Evolutionary conservation across 2,888 invertebrate genomes (phyloP).

Genomic region (Lochmaea capreae): DNA sequence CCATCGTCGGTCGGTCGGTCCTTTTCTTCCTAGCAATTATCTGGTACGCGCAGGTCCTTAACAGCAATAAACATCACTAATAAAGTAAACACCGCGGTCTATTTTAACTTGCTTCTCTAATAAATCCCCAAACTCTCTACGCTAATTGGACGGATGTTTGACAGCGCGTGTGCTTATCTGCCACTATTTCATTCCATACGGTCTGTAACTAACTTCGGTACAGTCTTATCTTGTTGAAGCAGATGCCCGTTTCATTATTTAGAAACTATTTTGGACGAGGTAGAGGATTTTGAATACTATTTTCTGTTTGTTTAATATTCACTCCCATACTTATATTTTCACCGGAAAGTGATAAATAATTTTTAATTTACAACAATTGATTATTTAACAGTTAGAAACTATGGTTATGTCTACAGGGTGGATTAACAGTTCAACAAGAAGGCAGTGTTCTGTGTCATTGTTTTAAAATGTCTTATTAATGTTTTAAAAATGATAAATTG

Average conservation of each 20-base stretch:
- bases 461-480: no score
- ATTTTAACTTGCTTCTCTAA: conserved; percentile 60
- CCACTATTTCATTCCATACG: conserved; percentile 48
- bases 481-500: no score
- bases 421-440: no score
- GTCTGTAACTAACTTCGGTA: conserved; percentile 41
- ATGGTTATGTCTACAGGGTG: background rate
- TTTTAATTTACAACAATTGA: no score
- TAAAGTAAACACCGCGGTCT: conserved; percentile 59
- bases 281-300: conserved; percentile 1
- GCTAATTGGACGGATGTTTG: conserved; percentile 66
- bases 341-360: no score
- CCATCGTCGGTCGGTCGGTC: conserved; percentile 37
- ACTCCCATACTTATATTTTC: no score
- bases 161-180: conserved; percentile 57
- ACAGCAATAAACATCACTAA: conserved; percentile 61
- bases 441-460: no score
- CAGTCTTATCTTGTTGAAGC: conserved; percentile 44
- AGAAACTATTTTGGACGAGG: background rate
- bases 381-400: background rate
- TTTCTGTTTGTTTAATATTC: background rate
- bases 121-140: conserved; percentile 61
- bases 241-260: conserved; percentile 42
- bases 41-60: conserved; percentile 56
- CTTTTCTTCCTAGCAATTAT: conserved; percentile 56